A percentile compares a stretch with the other conserved stretches of the same genome.
Evolutionary conservation across 2,797 vertebrate species (phyloP).

Genomic region (Danio aesculapii): DNA sequence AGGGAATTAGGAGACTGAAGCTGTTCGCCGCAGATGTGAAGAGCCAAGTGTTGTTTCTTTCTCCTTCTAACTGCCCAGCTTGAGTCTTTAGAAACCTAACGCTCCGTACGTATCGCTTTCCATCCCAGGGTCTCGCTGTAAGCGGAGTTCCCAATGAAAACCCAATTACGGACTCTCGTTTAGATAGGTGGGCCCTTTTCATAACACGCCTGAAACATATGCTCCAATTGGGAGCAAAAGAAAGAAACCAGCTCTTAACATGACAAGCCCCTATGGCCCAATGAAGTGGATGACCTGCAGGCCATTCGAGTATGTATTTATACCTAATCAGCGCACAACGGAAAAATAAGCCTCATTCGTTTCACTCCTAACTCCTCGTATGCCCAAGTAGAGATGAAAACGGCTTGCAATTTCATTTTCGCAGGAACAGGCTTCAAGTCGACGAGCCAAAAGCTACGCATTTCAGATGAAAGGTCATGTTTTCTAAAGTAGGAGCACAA

Average conservation of each 20-base stretch:
- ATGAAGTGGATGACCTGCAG: constrained; percentile 65
- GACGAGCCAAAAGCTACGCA: constrained; percentile 9
- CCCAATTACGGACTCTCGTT: constrained; percentile 70
- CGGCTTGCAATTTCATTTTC: constrained; percentile 25
- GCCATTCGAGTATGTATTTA: constrained; percentile 70
- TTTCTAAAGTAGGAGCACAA: constrained; percentile 49
- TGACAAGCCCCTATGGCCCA: constrained; percentile 61
- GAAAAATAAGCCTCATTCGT: constrained; percentile 63
- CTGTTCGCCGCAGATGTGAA: constrained; percentile 69
- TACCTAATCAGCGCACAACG: constrained; percentile 70
- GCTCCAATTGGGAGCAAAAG: constrained; percentile 63
- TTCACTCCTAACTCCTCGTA: constrained; percentile 62
- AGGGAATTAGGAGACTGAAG: constrained; percentile 67
- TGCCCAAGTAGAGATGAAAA: constrained; percentile 31
- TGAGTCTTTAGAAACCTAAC: constrained; percentile 66
- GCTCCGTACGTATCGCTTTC: constrained; percentile 68
- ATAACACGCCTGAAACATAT: constrained; percentile 71
- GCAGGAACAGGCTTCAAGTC: constrained; percentile 2
- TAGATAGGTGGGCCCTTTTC: constrained; percentile 66
- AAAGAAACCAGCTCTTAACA: constrained; percentile 55
- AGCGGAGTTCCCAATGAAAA: constrained; percentile 70
- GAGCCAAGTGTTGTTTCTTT: constrained; percentile 60
- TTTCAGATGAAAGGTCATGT: constrained; percentile 55
- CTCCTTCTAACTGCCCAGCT: constrained; percentile 73
- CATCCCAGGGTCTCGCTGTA: constrained; percentile 60